Base-by-base conservation (phyloP, 2,888 invertebrate genomes). In the Synergus itoensis region DNA sequence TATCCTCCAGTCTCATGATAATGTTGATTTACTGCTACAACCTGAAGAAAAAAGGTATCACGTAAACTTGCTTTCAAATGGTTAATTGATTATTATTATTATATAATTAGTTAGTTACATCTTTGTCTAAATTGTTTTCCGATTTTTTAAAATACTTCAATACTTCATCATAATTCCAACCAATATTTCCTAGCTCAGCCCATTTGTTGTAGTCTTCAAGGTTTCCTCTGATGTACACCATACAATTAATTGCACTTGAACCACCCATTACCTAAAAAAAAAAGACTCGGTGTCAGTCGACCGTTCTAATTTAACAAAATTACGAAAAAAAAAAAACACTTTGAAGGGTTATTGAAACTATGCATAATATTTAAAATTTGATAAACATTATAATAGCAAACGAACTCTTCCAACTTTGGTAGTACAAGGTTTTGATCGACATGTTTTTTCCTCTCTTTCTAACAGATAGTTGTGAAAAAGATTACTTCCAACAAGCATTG, bases 381-480 rank as follows among this genome's bases (percentile, higher is more conserved):
- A 28, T 28, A 28, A 28, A 28, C 28, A 28, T 28, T 28, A 28
- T 28, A 28, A 48, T n/a, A 18, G 57, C 1, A 18, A 18, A 57
- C 57, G 1, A 7, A 57, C 57, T 57, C n/a, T n/a, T 18, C 57
- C 57, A 9, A 57, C 57, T 9, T 18, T 1, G 18, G 18, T 18
- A 1, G 18, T n/a, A 9, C 57, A 57, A 57, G 57, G 18, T 57
- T 11, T 57, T 11, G 57, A 18, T 67, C 94, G 91, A 85, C 95
- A 96, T 0, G 94, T 93, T 83, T 93, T 88, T 81, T 94, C 93
- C 80, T 95, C 94, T 0, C 95, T 95, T 87, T 95, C 95, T 0
- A 96, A 96, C 76, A 94, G 92, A 90, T 95, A 96, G 85, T 93
- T 93, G 96, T 96, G 96, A 88, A 96, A 96, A 45, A 96, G 94